Percentiles rank a stretch among this genome's conserved stretches.
Evolutionary conservation across 1,140 invertebrate species (phyloP).

Genomic region (Aleiodes sp.): DNA sequence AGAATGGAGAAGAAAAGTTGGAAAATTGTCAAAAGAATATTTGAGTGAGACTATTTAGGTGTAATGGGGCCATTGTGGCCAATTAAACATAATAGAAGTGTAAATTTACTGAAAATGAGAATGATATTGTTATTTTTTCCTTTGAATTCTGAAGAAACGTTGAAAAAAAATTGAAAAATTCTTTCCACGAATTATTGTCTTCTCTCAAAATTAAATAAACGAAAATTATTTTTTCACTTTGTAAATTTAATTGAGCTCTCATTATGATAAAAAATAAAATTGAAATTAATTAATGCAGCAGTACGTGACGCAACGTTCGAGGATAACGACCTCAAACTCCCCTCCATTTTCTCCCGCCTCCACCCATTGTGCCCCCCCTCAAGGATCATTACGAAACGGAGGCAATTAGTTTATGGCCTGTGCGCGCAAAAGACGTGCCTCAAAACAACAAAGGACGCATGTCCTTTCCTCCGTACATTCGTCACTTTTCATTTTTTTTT

Average conservation of each 20-base stretch:
- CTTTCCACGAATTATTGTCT: background rate
- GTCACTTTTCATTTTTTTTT: background rate
- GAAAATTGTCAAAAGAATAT: constrained; percentile 10
- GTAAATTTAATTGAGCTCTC: background rate
- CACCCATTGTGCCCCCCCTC: constrained; percentile 16
- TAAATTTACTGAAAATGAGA: constrained; percentile 5
- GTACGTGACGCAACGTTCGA: constrained; percentile 28
- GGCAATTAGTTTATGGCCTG: constrained; percentile 43
- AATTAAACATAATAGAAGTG: background rate
- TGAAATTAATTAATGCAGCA: constrained; percentile 26
- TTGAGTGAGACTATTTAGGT: background rate
- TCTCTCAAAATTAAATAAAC: too few relatives aligned
- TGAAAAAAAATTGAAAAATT: background rate
- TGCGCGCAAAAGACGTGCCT: constrained; percentile 9
- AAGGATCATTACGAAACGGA: constrained; percentile 45
- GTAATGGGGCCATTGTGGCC: constrained; percentile 10
- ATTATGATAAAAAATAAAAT: background rate
- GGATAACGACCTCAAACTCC: constrained; percentile 33
- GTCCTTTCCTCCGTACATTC: constrained; percentile 2
- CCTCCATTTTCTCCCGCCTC: background rate
- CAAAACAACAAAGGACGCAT: constrained; percentile 27
- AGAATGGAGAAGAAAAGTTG: background rate
- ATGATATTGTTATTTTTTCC: too few relatives aligned
- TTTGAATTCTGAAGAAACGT: too few relatives aligned
- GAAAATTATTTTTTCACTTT: background rate